Percentiles rank a stretch among this genome's conserved stretches.
Evolutionary conservation across 2,113 vertebrate species (phyloP).

Genomic region (Taxidea taxus): DNA sequence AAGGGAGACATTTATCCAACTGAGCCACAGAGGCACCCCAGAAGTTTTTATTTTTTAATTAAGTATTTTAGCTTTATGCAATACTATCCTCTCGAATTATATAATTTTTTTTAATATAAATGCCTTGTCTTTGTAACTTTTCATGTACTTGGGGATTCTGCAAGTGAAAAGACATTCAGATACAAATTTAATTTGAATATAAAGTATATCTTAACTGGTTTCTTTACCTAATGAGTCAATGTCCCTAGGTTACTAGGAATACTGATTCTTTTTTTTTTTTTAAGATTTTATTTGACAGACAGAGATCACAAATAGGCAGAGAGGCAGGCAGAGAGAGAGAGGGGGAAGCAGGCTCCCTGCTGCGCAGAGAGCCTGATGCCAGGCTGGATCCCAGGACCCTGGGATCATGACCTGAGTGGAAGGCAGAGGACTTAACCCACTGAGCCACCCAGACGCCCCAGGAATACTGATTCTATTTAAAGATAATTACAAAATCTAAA

Average conservation of each 20-base stretch:
- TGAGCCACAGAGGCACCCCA: background rate
- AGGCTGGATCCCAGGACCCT: too few relatives aligned
- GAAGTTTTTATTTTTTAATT: background rate
- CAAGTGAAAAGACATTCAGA: constrained; percentile 5
- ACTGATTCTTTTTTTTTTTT: constrained; percentile 29
- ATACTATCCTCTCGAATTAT: background rate
- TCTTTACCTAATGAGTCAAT: background rate
- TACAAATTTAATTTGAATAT: constrained; percentile 25
- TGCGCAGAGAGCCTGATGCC: too few relatives aligned
- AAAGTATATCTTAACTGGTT: background rate
- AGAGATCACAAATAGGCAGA: too few relatives aligned
- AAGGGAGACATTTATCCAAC: background rate
- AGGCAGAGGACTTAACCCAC: too few relatives aligned
- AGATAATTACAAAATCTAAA: background rate
- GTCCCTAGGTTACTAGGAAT: background rate
- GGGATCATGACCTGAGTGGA: too few relatives aligned
- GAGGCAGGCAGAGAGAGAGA: too few relatives aligned
- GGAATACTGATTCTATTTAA: constrained; percentile 14
- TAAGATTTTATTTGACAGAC: too few relatives aligned
- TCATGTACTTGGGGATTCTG: background rate
- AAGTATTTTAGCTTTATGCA: background rate
- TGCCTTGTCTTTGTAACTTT: background rate
- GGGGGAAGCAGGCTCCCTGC: too few relatives aligned
- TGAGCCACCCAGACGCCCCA: too few relatives aligned
- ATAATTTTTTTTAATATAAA: background rate